Conservation (phyloP, 1,140 invertebrate genomes). For the Lasaia peninsularis region DNA sequence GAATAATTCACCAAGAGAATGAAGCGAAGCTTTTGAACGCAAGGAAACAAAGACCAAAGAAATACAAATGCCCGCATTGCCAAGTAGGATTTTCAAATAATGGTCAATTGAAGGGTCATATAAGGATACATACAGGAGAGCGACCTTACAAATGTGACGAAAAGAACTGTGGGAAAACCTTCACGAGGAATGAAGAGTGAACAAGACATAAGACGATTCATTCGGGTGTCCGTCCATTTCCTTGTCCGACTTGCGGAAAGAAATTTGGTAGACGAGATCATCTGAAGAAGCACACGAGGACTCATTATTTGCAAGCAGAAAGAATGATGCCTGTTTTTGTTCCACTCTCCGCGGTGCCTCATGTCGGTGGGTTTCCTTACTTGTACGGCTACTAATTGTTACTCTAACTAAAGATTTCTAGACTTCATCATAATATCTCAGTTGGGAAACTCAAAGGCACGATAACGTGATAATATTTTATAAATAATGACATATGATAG, state of each 20-base stretch:
- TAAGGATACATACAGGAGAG: slow-evolving; percentile 95
- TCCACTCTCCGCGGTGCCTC: slow-evolving; percentile 60
- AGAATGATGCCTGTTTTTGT: slow-evolving; percentile 76
- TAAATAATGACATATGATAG: too few species aligned
- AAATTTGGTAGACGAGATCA: slow-evolving; percentile 94
- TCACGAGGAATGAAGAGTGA: slow-evolving; percentile 95
- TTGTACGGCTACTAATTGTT: slow-evolving; percentile 61
- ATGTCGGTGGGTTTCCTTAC: slow-evolving; percentile 65
- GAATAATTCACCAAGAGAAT: slow-evolving; percentile 82
- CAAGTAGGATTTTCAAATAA: slow-evolving; percentile 95
- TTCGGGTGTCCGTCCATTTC: slow-evolving; percentile 88
- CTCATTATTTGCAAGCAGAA: slow-evolving; percentile 79
- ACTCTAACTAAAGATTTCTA: too few species aligned
- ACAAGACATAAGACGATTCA: slow-evolving; percentile 95
- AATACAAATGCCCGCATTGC: slow-evolving; percentile 92
- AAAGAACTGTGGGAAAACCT: slow-evolving; percentile 90
- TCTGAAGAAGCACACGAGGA: slow-evolving; percentile 89
- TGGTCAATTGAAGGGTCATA: slow-evolving; percentile 93
- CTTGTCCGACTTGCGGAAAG: slow-evolving; percentile 89
- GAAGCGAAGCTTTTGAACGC: slow-evolving; percentile 80
- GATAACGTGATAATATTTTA: too few species aligned
- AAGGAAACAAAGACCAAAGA: slow-evolving; percentile 90
- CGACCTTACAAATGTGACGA: slow-evolving; percentile 91
- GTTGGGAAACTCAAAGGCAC: too few species aligned
- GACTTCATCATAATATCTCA: too few species aligned